Evolutionary conservation across 2,113 vertebrate species (phyloP).

Genomic region (Phylloscopus trochilus): DNA sequence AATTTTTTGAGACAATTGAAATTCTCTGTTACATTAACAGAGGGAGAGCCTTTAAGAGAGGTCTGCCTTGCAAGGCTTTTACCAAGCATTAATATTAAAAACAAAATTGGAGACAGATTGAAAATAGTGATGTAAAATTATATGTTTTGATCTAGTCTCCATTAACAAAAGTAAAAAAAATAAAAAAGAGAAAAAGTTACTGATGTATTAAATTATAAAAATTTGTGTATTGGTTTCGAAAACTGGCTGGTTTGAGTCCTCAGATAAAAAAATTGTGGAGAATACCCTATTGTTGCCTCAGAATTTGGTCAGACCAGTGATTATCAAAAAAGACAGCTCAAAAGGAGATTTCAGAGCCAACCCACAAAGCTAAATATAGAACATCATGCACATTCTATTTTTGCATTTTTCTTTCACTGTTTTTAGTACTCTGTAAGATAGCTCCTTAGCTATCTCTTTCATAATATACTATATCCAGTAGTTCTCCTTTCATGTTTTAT

Average conservation of each 20-base stretch:
- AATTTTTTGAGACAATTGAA: neutral
- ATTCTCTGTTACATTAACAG: neutral
- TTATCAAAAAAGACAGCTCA: constrained; percentile 40
- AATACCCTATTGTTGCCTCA: neutral
- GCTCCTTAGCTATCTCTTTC: neutral
- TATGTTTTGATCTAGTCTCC: neutral
- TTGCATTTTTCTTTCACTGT: constrained; percentile 41
- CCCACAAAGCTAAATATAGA: constrained; percentile 50
- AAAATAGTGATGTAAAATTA: neutral
- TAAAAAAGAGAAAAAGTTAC: neutral
- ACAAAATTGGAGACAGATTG: neutral
- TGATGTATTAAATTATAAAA: neutral
- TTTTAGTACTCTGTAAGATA: neutral
- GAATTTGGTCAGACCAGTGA: constrained; percentile 4
- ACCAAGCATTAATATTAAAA: neutral
- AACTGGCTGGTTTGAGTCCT: neutral
- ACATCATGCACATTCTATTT: constrained; percentile 34
- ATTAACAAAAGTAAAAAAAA: neutral
- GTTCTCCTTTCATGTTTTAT: neutral
- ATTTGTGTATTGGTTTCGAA: constrained; percentile 13
- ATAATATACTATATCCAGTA: neutral
- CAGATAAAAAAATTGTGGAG: constrained; percentile 4
- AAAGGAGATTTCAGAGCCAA: constrained; percentile 47
- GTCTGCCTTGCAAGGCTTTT: neutral
- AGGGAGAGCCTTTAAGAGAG: neutral